Evolutionary conservation across 53 echinoderm and acorn worm species (phyloP), one percentile per base, ranked within the genome.

Genomic region (Astropecten irregularis): DNA sequence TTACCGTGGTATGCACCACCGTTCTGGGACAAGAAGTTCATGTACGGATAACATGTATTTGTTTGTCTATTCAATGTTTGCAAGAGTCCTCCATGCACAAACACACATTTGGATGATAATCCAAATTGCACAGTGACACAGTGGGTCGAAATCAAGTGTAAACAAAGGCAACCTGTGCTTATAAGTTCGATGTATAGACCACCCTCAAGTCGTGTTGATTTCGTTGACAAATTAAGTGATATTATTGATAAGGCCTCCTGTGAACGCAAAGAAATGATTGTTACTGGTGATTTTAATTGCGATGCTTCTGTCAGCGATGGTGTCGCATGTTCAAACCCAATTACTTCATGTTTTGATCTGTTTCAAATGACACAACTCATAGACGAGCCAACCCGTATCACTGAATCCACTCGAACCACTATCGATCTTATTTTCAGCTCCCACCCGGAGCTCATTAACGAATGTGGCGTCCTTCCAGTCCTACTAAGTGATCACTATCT

Each of bases 371-470:
- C 81, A 10, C 81, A 81, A 50, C 64, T 81, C 34, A 63, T 81
- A 29, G 10, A 40, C 16, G 63, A 62, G 4, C 81, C 65, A 39
- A 81, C 42, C 8, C 63, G 81, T 25, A 47, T 64, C 64, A 81
- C 81, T 3, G n/a, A 64, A 14, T 60, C 63, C 18, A 81, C 81
- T 34, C 11, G 64, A 27, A 81, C 61, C 49, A 60, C 64, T 3
- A 81, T 81, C 60, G 81, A 81, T 81, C 63, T 81, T 2, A 40
- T 81, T 14, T 81, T 63, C 36, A 77, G 61, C 16, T 81, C 64
- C 6, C 62, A 81, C 2, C 81, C 81, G 9, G 81, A 81, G 40
- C 39, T 81, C 35, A 62, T 81, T 63, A 40, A 35, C 20, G 63
- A 63, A 47, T 37, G 64, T 62, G 63, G 81, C 13, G 81, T 63